A percentile compares a stretch with the other conserved stretches of the same genome.
These are phyloP conservation scores for Parnassius mnemosyne DNA, from an alignment of 2,888 invertebrate species.

Conservation along the genomic window DNA sequence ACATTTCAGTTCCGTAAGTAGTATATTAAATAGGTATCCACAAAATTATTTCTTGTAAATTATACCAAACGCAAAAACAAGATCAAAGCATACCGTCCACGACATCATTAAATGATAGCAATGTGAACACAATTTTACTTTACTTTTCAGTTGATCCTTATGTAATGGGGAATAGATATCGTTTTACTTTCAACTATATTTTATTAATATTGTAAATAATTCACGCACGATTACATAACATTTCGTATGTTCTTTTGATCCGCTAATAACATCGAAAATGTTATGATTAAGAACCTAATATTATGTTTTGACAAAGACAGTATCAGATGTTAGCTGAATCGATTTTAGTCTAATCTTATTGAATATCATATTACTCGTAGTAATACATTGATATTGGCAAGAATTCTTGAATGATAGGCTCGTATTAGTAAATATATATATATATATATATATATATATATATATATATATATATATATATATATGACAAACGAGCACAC, in stretches of 20 bases:
- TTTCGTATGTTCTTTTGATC: conserved; percentile 39
- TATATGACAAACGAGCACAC: no score
- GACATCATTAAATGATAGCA: conserved; percentile 68
- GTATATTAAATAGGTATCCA: no score
- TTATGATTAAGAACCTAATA: conserved; percentile 34
- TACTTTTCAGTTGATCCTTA: conserved; percentile 31
- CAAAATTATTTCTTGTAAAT: conserved; percentile 22
- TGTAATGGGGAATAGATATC: conserved; percentile 7
- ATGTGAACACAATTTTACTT: conserved; percentile 42
- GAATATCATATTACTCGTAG: no score
- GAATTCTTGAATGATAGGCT: no score
- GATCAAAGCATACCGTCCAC: conserved; percentile 64
- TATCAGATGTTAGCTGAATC: no score
- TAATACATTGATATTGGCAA: no score
- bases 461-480: not conserved
- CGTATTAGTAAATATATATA: no score
- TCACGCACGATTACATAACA: conserved; percentile 49
- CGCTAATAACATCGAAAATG: conserved; percentile 33
- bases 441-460: not conserved
- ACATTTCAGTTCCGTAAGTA: no score
- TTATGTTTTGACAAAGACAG: conserved; percentile 1
- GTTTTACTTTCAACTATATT: conserved; percentile 30
- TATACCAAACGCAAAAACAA: conserved; percentile 47
- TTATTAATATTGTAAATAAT: conserved; percentile 30
- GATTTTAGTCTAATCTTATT: no score